Conservation (phyloP, 2,113 vertebrate genomes). For the Mustelus asterias region DNA sequence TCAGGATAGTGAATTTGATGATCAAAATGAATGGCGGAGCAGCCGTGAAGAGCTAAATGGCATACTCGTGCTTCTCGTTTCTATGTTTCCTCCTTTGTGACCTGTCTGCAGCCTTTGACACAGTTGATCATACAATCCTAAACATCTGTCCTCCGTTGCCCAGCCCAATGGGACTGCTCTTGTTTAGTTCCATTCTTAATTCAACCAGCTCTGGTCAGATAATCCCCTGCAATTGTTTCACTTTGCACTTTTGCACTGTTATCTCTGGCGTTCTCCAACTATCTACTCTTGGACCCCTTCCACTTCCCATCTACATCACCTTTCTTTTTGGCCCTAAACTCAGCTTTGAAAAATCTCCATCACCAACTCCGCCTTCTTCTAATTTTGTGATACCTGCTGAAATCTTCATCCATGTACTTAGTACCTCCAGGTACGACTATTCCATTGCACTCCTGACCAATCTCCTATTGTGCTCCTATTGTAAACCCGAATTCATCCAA, state of each 20-base stretch:
- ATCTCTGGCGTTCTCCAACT: not conserved
- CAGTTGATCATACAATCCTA: not conserved
- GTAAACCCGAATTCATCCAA: not conserved
- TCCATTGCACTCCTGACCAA: not conserved
- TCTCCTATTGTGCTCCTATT: not conserved
- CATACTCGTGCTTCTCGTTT: too few relatives aligned
- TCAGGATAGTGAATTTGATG: too few relatives aligned
- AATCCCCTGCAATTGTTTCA: not conserved
- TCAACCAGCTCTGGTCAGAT: not conserved
- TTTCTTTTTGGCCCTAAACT: not conserved
- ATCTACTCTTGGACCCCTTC: not conserved
- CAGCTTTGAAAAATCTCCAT: not conserved
- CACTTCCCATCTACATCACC: not conserved
- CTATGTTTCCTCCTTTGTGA: not conserved
- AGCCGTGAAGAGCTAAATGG: too few relatives aligned
- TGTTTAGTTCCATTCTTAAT: not conserved
- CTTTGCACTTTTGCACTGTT: not conserved
- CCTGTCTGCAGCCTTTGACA: not conserved
- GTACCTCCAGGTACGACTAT: not conserved
- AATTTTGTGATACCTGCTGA: not conserved
- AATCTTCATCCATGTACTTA: not conserved
- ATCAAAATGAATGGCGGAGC: too few relatives aligned
- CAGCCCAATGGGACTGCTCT: not conserved
- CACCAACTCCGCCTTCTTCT: not conserved
- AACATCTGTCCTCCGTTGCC: not conserved